These are phyloP conservation scores for Otolemur crassicaudatus DNA, from an alignment of 2,797 vertebrate genomes.

Conservation along the genomic window DNA sequence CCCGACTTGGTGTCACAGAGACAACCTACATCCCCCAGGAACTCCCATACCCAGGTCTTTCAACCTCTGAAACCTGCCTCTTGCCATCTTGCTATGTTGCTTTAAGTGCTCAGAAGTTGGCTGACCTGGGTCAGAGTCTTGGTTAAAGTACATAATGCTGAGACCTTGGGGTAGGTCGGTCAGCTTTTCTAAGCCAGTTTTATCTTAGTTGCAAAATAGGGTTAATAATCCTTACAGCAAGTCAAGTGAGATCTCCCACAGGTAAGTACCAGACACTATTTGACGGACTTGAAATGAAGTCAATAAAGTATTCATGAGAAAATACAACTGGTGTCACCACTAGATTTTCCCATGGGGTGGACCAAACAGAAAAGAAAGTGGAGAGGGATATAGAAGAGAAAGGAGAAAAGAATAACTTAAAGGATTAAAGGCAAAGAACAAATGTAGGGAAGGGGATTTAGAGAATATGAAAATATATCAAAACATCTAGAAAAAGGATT, in stretches of 20 bases:
- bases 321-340: background rate
- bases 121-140: background rate
- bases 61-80: background rate
- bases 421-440: background rate
- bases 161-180: background rate
- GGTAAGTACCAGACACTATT: background rate
- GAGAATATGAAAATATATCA: background rate
- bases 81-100: too few relatives aligned
- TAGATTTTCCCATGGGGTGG: conserved; percentile 11
- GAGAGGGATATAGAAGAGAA: accelerated
- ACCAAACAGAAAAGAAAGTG: background rate
- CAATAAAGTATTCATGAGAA: background rate
- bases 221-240: background rate
- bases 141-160: background rate
- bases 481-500: background rate
- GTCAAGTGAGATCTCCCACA: background rate
- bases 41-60: accelerated
- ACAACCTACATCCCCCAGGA: background rate
- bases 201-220: background rate
- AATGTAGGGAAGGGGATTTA: background rate
- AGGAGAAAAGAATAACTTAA: background rate
- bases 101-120: background rate
- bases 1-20: accelerated
- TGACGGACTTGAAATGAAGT: background rate
- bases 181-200: background rate